Evolutionary conservation across 2,888 invertebrate genomes (phyloP), one percentile per base, ranked within the genome.

Genomic region (Linnaemya tessellans): DNA sequence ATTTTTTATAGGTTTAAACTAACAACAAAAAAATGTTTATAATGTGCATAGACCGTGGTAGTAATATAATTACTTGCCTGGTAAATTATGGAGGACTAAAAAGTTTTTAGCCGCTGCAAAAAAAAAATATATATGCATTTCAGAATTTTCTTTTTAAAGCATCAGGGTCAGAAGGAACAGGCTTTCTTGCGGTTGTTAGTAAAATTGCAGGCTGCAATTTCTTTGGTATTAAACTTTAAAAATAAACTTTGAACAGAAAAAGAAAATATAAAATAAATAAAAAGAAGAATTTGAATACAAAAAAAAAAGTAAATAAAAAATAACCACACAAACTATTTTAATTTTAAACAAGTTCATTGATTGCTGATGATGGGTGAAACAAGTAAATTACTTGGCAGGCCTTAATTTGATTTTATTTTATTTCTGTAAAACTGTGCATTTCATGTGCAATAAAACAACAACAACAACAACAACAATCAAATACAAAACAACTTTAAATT

Each of bases 361-460:
- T 87, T 87, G 87, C 86, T 87, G 87, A 87, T 87, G 87, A 87
- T 87, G 87, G 87, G 87, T 86, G 86, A 87, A 87, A 82, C 79
- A 85, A 74, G 78, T 85, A 85, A 87, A 87, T 87, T 87, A 85
- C 87, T 87, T 84, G 84, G 80, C 86, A 81, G 80, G 79, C 70
- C 71, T 86, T 82, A 83, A 79, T 73, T 79, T 79, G 22, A 25
- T 9, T 68, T 74, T 54, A 7, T 18, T 43, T 30, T 64, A 22
- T 73, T 68, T 49, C 30, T 64, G 18, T 20, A 25, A 25, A 43
- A 25, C 41, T 30, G 10, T 58, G 30, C 30, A 74, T 71, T 71
- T 54, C 54, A 25, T 79, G 67, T 67, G 54, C 62, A 70, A 70
- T 22, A 64, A 70, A 81, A 68, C 30, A 68, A 68, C 58, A 74